These are phyloP conservation scores for Drosophila azteca DNA, from an alignment of 1,140 invertebrate genomes.

Conservation along the genomic window DNA sequence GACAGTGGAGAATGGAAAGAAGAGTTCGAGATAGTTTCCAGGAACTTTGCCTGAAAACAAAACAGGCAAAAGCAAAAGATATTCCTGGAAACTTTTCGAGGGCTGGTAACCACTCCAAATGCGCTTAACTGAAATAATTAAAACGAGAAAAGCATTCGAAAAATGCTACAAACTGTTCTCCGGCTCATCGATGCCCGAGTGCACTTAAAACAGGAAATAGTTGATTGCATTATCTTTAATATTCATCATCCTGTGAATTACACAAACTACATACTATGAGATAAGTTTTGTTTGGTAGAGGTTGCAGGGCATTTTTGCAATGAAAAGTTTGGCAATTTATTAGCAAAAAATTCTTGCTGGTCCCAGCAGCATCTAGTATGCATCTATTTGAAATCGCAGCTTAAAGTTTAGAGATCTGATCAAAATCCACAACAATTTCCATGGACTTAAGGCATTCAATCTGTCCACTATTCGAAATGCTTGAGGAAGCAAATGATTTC, in stretches of 20 bases:
- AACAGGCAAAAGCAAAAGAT: conserved; percentile 35
- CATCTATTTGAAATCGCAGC: not conserved
- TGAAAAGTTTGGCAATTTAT: too few relatives aligned
- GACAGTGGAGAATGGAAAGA: too few relatives aligned
- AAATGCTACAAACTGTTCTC: conserved; percentile 10
- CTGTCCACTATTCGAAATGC: too few relatives aligned
- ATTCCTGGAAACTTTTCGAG: conserved; percentile 48
- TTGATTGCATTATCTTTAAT: too few relatives aligned
- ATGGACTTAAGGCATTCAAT: too few relatives aligned
- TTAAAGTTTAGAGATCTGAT: too few relatives aligned
- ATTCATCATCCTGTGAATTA: too few relatives aligned
- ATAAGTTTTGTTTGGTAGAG: not conserved
- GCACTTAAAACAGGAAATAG: too few relatives aligned
- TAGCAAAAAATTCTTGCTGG: too few relatives aligned
- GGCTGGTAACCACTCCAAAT: conserved; percentile 45
- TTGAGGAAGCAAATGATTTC: too few relatives aligned
- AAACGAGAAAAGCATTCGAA: conserved; percentile 28
- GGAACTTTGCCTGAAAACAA: conserved; percentile 39
- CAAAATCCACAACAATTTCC: too few relatives aligned
- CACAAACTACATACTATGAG: not conserved
- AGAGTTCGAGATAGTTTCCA: conserved; percentile 43
- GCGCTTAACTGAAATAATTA: conserved; percentile 55
- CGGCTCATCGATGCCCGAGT: not conserved
- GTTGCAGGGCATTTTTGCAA: not conserved
- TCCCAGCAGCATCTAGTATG: too few relatives aligned